phyloP scores from a whole-genome alignment of 2,888 invertebrate genomes.

The Pegoplata infirma region DNA sequence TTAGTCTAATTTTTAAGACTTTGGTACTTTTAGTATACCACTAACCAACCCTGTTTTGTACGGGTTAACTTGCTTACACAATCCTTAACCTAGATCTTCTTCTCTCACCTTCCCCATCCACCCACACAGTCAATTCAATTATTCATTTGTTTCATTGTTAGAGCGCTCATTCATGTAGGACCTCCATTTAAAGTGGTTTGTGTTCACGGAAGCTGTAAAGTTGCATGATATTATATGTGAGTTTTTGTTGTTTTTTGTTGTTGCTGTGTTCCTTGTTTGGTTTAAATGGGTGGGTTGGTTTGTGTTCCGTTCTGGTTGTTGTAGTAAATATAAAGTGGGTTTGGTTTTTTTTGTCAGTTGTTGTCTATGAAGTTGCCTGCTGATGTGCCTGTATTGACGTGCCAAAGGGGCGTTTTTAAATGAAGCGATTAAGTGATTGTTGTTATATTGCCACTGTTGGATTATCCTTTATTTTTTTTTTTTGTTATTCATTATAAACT shows the following conservation, averaged over 20 bases:
- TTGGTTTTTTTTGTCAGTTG: constrained; percentile 7
- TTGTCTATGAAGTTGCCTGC: neutral
- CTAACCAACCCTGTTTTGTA: no score
- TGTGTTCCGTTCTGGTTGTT: constrained; percentile 23
- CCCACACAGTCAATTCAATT: constrained; percentile 7
- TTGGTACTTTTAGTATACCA: no score
- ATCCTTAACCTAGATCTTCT: neutral
- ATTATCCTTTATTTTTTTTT: constrained; percentile 9
- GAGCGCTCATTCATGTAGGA: constrained; percentile 4
- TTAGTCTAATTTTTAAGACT: no score
- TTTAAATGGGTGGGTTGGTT: constrained; percentile 37
- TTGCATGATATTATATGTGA: constrained; percentile 70
- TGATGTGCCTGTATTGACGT: constrained; percentile 29
- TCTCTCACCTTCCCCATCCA: neutral
- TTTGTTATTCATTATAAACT: neutral
- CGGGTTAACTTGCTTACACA: constrained; percentile 55
- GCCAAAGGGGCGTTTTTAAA: constrained; percentile 60
- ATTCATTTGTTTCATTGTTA: neutral
- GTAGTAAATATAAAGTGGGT: constrained; percentile 24
- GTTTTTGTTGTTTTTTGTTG: constrained; percentile 26
- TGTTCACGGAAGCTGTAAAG: constrained; percentile 74
- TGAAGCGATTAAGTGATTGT: constrained; percentile 63
- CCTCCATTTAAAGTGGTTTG: constrained; percentile 70
- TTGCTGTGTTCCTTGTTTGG: constrained; percentile 1
- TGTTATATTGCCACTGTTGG: constrained; percentile 34